A percentile compares a stretch with the other conserved stretches of the same genome.
Evolutionary conservation across 2,113 vertebrate species (phyloP).

Genomic region (Pao palembangensis): DNA sequence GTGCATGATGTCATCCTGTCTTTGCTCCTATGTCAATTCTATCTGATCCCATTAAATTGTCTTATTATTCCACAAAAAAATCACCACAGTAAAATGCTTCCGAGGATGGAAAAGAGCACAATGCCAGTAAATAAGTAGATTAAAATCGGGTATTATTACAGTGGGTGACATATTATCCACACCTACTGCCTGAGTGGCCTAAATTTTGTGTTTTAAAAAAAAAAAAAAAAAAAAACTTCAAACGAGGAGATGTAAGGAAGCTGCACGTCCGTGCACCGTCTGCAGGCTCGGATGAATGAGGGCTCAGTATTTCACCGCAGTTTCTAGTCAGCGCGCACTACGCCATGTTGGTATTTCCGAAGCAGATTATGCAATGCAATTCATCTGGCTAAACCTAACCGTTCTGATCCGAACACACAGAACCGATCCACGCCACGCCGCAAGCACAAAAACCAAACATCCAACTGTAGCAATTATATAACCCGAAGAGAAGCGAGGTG

Average conservation of each 20-base stretch:
- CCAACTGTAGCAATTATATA: not conserved
- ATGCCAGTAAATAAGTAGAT: not conserved
- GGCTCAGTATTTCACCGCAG: conserved; percentile 72
- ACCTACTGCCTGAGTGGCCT: not conserved
- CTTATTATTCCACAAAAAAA: not conserved
- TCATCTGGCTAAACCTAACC: conserved; percentile 52
- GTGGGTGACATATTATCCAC: not conserved
- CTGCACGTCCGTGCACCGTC: conserved; percentile 47
- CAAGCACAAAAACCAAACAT: not conserved
- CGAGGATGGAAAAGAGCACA: not conserved
- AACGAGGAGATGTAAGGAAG: conserved; percentile 40
- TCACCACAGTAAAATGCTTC: not conserved
- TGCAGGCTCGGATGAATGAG: conserved; percentile 64
- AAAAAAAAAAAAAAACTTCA: conserved; percentile 13
- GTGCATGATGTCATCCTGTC: conserved; percentile 63
- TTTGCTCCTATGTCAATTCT: conserved; percentile 33
- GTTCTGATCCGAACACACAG: conserved; percentile 40
- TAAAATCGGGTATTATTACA: not conserved
- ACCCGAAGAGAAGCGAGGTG: not conserved
- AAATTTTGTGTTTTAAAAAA: conserved; percentile 14
- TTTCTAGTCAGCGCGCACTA: conserved; percentile 67
- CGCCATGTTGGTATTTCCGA: conserved; percentile 74
- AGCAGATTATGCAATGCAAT: conserved; percentile 73
- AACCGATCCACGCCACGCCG: conserved; percentile 6
- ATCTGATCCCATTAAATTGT: conserved; percentile 10